phyloP scores from a whole-genome alignment of 2,888 invertebrate genomes.

The Dexiosoma caninum region DNA sequence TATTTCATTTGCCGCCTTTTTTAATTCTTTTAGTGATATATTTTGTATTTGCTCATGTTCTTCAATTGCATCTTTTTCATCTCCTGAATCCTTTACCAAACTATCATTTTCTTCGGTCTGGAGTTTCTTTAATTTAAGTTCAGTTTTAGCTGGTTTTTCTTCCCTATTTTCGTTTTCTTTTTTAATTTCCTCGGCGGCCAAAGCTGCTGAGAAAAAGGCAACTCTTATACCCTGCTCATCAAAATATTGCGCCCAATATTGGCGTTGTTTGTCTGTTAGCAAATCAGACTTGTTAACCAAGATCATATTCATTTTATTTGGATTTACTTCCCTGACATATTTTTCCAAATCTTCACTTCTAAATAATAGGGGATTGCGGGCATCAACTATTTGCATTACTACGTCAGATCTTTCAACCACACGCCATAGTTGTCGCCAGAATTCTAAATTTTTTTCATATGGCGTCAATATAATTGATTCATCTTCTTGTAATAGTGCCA shows the following conservation, averaged over 20 bases:
- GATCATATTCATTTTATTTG: conserved; percentile 87
- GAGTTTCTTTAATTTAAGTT: conserved; percentile 50
- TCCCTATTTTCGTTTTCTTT: conserved; percentile 62
- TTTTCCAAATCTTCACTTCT: conserved; percentile 93
- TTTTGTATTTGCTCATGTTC: conserved; percentile 28
- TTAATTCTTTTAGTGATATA: conserved; percentile 76
- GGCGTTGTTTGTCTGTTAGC: conserved; percentile 87
- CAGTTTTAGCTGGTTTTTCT: conserved; percentile 42
- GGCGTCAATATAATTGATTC: conserved; percentile 93
- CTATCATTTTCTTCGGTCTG: conserved; percentile 9
- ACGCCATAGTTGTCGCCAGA: conserved; percentile 99
- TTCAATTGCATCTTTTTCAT: conserved; percentile 19
- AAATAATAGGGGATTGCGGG: conserved; percentile 95
- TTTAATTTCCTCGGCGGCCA: conserved; percentile 80
- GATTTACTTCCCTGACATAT: conserved; percentile 88
- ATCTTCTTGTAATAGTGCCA: conserved; percentile 89
- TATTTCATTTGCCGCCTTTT: conserved; percentile 79
- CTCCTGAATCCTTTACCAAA: background rate
- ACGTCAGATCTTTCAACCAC: conserved; percentile 98
- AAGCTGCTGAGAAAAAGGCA: conserved; percentile 94
- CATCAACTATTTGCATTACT: conserved; percentile 96
- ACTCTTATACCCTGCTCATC: conserved; percentile 83
- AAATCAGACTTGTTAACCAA: conserved; percentile 98
- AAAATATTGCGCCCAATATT: conserved; percentile 92
- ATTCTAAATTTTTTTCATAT: conserved; percentile 97